These are phyloP conservation scores for Meloe dianella DNA, from an alignment of 2,888 invertebrate genomes.

Conservation along the genomic window DNA sequence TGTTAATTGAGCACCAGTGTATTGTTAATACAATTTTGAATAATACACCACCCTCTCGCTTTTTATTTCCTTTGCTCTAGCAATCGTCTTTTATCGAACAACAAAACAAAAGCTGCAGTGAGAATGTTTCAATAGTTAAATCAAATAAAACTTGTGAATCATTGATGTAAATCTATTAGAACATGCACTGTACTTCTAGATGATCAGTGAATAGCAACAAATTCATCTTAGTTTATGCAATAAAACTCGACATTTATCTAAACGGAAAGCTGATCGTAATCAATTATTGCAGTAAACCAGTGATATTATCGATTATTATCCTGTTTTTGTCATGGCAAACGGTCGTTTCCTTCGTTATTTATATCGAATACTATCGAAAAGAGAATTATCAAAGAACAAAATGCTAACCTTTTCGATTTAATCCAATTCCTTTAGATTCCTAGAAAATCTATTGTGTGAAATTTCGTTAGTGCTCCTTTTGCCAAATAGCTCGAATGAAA, in stretches of 20 bases:
- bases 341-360: slow-evolving; percentile 2
- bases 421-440: background rate
- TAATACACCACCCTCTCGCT: background rate
- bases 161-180: background rate
- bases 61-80: background rate
- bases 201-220: background rate
- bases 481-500: background rate
- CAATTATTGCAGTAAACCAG: background rate
- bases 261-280: background rate
- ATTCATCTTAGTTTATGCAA: background rate
- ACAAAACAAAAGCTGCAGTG: background rate
- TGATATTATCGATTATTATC: slow-evolving; percentile 1
- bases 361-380: background rate
- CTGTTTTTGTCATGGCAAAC: background rate
- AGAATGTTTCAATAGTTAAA: background rate
- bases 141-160: background rate
- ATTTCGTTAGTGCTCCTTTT: background rate
- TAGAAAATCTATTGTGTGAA: background rate
- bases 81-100: background rate
- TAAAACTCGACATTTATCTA: background rate
- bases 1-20: slow-evolving; percentile 10
- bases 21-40: slow-evolving; percentile 7
- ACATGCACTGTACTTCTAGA: background rate
- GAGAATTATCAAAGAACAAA: background rate
- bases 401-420: background rate